Evolutionary conservation across 2,888 invertebrate species (phyloP), one percentile per base, ranked within the genome.

Genomic region (Euclidia mi): DNA sequence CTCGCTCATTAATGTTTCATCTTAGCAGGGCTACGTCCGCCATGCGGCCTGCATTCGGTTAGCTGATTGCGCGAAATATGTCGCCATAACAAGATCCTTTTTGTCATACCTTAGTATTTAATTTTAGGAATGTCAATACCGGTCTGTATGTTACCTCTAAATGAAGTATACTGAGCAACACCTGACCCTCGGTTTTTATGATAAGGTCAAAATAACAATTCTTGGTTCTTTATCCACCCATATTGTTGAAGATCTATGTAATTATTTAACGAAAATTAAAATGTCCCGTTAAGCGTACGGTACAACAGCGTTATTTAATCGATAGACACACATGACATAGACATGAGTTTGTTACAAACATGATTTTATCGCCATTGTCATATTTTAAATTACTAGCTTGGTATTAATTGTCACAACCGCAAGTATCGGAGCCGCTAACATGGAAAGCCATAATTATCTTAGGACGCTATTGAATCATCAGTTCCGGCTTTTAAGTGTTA

Each of bases 1-100:
- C 82, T 72, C 71, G 46, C 79, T 78, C 79, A 85, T 87, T 84
- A 85, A 85, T 81, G 67, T 81, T 87, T 82, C 75, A 87, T 71
- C 56, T 56, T 57, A 57, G 58, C 44, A 69, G 71, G 69, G 69
- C 63, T 64, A 47, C 47, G 46, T 53, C 46, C 50, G 41, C 46
- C 42, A 50, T 20, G 25, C 11, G 32, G 46, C 18, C 7, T 25
- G 48, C 15, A 51, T 56, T 57, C 50, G 57, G 49, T 59, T 53
- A 45, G 35, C 37, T 56, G 43, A 64, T 62, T 75, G 46, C 49
- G 43, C 52, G 42, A 66, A 71, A 64, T 55, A 40, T 53, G 56
- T 49, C 59, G 41, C 50, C 34, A 44, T 45, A 56, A 59, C 14
- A 15, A 52, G 12, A 14, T 20, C 49, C 25, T 61, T 50, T 52